Evolutionary conservation across 2,797 vertebrate species (phyloP), one percentile per base, ranked within the genome.

Genomic region (Peromyscus melanophrys): DNA sequence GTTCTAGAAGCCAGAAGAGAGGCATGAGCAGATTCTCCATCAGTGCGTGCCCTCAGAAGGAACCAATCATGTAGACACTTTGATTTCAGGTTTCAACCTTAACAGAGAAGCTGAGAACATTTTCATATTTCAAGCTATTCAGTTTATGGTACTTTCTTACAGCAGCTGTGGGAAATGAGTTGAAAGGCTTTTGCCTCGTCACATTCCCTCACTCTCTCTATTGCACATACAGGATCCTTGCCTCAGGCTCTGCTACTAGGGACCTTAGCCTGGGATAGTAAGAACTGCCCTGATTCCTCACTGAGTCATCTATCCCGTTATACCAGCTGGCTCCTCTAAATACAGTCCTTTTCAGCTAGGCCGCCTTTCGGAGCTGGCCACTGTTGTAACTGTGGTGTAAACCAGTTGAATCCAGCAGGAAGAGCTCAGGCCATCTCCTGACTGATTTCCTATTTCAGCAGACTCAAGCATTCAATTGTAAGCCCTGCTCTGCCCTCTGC

Each of bases 241-340:
- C 75, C 31, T 96, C 57, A 49, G 31, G 46, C 43, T 90, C 55
- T 46, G 34, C 69, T 92, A 49, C 67, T 34, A 52, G 49, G 82
- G 73, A 69, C 40, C 40, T 25, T 2, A 27, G 71, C 21, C 59
- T 5, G 69, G 65, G 90, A 59, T 65, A 73, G n/a, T 29, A 55
- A 69, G n/a, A 37, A 59, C 67, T 57, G 92, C 93, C n/a, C 82
- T 93, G 43, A 52, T 82, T 92, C 29, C n/a, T 90, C 21, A 19
- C 17, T 17, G 19, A 23, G 19, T 46, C 23, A 63, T 81, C 27
- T 81, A 61, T 21, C 34, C n/a, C 65, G n/a, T 65, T 71, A 31
- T 61, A 85, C 89, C 67, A 86, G n/a, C 25, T 52, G 25, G 61
- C 4, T 75, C 46, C 12, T 89, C 3, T 57, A 76, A 95, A 23